phyloP scores from a whole-genome alignment of 1,140 invertebrate species.

The Pteromalus puparum region DNA sequence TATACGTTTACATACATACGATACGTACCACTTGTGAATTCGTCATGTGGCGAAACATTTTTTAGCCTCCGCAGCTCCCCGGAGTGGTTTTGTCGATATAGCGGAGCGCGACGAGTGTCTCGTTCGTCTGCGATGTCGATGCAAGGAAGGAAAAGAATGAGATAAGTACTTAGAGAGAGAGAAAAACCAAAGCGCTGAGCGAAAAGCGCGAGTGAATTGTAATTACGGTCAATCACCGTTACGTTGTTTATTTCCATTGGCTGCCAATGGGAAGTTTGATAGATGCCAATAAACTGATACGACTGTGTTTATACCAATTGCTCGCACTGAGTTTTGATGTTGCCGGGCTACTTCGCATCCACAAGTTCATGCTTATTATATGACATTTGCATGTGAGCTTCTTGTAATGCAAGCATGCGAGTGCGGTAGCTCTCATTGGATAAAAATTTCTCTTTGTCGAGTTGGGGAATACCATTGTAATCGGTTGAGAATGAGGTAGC shows the following conservation, averaged over 20 bases:
- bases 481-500: neutral
- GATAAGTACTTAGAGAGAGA: neutral
- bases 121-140: neutral
- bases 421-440: neutral
- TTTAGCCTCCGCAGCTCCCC: neutral
- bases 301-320: neutral
- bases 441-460: slow-evolving; percentile 11
- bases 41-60: slow-evolving; percentile 24
- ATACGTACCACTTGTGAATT: slow-evolving; percentile 5
- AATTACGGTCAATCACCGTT: slow-evolving; percentile 4
- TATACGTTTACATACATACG: neutral
- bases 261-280: neutral
- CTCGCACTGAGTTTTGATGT: neutral
- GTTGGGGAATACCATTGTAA: slow-evolving; percentile 7
- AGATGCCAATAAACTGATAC: slow-evolving; percentile 11
- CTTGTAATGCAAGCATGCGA: neutral
- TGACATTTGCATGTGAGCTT: neutral
- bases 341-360: neutral
- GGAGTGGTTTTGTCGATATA: slow-evolving; percentile 8
- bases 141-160: neutral
- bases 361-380: neutral
- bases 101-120: neutral
- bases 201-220: neutral
- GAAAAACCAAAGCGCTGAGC: neutral
- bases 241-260: neutral